Evolutionary conservation across 2,888 invertebrate genomes (phyloP), one percentile per base, ranked within the genome.

Genomic region (Coenonympha arcania): DNA sequence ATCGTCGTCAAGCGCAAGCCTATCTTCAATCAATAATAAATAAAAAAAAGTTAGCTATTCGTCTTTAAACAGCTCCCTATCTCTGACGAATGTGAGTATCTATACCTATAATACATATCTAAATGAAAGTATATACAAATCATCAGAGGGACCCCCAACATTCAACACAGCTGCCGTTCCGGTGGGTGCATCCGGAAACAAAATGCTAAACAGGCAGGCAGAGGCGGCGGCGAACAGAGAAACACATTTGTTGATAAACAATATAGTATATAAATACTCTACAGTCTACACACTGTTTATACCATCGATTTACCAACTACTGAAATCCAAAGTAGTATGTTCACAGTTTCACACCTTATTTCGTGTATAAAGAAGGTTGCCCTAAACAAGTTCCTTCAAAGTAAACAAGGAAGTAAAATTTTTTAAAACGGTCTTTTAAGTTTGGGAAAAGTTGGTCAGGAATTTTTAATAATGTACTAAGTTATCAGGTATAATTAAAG

Each of bases 81-180:
- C 4, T n/a, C 28, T 4, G 28, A 11, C 4, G n/a, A n/a, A n/a
- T n/a, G n/a, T n/a, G n/a, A n/a, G n/a, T n/a, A n/a, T n/a, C n/a
- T n/a, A n/a, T n/a, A n/a, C n/a, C n/a, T n/a, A n/a, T n/a, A n/a
- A n/a, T n/a, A n/a, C n/a, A n/a, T n/a, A n/a, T n/a, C n/a, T 22
- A 22, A 39, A 22, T 8, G 36, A 22, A 39, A 24, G 39, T 31
- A 15, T 31, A 31, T n/a, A 31, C 13, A 24, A 24, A 39, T 9
- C 9, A 39, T 15, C 6, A 8, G 22, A 39, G 5, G 31, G 2
- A 15, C 15, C 34, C 40, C 24, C 24, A 42, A 42, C 44, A 34
- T 43, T 16, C 22, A 33, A 43, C 20, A 33, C 63, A 65, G 62
- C 53, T 60, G 58, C 43, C 63, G 71, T 72, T 69, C 64, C 71